A percentile compares a stretch with the other conserved stretches of the same genome.
These are phyloP conservation scores for Melanotaenia duboulayi DNA, from an alignment of 2,113 vertebrate species.

Conservation along the genomic window DNA sequence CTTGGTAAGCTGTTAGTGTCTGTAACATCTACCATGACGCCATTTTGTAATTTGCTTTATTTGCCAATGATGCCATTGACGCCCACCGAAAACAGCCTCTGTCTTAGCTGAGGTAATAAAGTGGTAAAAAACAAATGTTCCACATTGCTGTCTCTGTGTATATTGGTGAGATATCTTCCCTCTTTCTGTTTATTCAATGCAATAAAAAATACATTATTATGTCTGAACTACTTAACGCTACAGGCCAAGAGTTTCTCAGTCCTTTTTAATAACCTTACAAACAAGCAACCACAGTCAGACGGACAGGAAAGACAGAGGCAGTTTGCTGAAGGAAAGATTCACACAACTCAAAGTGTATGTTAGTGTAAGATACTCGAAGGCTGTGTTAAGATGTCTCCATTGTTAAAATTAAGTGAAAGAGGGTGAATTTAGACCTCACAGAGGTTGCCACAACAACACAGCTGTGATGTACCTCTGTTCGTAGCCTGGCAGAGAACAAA, in stretches of 20 bases:
- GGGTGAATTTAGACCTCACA: slow-evolving; percentile 19
- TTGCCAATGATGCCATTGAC: no score
- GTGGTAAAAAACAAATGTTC: no score
- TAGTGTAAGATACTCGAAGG: slow-evolving; percentile 2
- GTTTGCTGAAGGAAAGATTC: neutral
- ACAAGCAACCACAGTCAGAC: neutral
- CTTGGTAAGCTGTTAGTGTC: no score
- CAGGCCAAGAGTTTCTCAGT: slow-evolving; percentile 27
- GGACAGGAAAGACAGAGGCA: neutral
- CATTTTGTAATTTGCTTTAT: no score
- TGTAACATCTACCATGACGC: no score
- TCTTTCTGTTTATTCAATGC: slow-evolving; percentile 4
- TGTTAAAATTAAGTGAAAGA: slow-evolving; percentile 45
- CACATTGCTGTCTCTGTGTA: no score
- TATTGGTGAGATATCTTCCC: no score
- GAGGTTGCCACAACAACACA: slow-evolving; percentile 68
- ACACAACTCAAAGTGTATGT: neutral
- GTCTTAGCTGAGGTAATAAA: no score
- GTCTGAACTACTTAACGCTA: slow-evolving; percentile 10
- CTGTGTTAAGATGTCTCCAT: slow-evolving; percentile 18
- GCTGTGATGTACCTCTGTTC: slow-evolving; percentile 52
- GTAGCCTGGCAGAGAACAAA: slow-evolving; percentile 13
- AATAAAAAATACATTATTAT: slow-evolving; percentile 20
- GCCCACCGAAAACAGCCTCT: no score
- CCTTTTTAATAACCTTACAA: slow-evolving; percentile 26